A percentile compares a stretch with the other conserved stretches of the same genome.
Conservation (phyloP, 2,113 vertebrate species). For the Actenoides lindsayi region DNA sequence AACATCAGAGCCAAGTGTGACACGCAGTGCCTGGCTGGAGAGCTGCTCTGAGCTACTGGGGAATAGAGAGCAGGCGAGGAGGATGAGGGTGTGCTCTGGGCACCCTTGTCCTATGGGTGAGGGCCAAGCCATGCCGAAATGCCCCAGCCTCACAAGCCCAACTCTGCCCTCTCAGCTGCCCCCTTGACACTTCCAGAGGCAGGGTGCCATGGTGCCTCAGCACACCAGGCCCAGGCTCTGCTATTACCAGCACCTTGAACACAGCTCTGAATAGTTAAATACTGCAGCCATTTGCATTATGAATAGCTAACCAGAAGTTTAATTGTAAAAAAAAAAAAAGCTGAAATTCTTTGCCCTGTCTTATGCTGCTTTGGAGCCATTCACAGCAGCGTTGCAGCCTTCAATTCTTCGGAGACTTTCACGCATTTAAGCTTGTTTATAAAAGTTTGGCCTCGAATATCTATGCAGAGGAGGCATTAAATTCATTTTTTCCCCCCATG, state of each 20-base stretch:
- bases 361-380: background rate
- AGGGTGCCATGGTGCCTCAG: background rate
- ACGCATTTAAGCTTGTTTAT: background rate
- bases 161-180: background rate
- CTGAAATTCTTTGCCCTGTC: background rate
- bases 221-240: background rate
- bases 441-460: background rate
- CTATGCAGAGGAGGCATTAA: background rate
- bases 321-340: background rate
- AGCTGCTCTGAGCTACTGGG: fast-evolving
- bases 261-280: background rate
- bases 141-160: background rate
- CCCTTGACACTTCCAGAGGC: background rate
- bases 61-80: background rate
- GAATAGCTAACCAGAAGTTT: background rate
- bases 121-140: background rate
- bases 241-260: background rate
- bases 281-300: background rate
- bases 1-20: fast-evolving
- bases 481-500: background rate
- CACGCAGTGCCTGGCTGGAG: background rate
- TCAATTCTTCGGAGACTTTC: background rate
- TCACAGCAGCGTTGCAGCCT: background rate
- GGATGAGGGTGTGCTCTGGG: background rate
- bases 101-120: background rate